Evolutionary conservation across 2,797 vertebrate genomes (phyloP).

Genomic region (Taenioides sp.): DNA sequence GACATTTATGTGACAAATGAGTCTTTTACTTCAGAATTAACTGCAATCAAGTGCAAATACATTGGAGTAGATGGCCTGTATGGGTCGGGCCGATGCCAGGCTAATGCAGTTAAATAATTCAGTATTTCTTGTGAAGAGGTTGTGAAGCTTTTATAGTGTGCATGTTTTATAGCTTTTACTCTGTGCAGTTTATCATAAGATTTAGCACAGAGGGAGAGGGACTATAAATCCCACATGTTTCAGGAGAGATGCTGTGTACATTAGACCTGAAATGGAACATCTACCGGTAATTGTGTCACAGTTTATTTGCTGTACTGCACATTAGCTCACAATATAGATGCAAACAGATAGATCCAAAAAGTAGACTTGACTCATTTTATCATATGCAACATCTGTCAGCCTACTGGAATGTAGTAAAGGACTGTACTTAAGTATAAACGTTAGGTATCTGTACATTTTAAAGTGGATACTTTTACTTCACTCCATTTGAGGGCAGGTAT

Average conservation of each 20-base stretch:
- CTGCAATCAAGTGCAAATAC: not conserved
- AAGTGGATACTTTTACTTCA: no score
- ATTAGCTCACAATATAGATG: slow-evolving; percentile 27
- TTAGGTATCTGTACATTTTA: no score
- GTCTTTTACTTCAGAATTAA: not conserved
- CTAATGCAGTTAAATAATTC: slow-evolving; percentile 66
- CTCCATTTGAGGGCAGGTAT: no score
- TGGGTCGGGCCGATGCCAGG: slow-evolving; percentile 33
- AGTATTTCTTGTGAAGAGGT: slow-evolving; percentile 62
- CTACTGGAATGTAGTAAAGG: not conserved
- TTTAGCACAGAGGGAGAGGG: slow-evolving; percentile 21
- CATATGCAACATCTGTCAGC: not conserved
- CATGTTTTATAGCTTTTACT: slow-evolving; percentile 28
- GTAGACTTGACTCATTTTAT: not conserved
- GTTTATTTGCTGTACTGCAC: slow-evolving; percentile 43
- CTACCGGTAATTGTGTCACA: slow-evolving; percentile 54
- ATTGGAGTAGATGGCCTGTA: not conserved
- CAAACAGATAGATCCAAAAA: not conserved
- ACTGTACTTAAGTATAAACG: no score
- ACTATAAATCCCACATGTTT: slow-evolving; percentile 53
- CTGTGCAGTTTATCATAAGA: slow-evolving; percentile 44
- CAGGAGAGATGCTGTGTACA: slow-evolving; percentile 48
- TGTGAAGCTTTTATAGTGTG: slow-evolving; percentile 39
- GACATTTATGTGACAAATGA: not conserved
- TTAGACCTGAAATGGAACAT: slow-evolving; percentile 40